A percentile compares a stretch with the other conserved stretches of the same genome.
These are phyloP conservation scores for Microctonus aethiopoides DNA, from an alignment of 2,888 invertebrate species.

Conservation along the genomic window DNA sequence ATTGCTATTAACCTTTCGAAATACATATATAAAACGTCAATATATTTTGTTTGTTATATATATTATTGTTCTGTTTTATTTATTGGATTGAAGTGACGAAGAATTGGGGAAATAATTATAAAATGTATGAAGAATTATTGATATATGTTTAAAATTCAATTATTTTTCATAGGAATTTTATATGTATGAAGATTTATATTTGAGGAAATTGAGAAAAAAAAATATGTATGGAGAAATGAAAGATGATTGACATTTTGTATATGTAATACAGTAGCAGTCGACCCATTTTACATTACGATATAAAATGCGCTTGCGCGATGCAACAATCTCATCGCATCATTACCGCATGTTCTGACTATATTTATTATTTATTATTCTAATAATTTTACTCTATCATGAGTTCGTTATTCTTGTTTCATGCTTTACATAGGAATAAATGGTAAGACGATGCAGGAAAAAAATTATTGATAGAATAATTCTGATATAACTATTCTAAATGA, in stretches of 20 bases:
- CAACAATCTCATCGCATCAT: constrained; percentile 9
- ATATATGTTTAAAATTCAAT: too few relatives aligned
- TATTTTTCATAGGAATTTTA: too few relatives aligned
- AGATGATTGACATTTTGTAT: not conserved
- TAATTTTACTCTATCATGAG: constrained; percentile 24
- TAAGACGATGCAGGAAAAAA: constrained; percentile 46
- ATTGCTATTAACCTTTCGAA: too few relatives aligned
- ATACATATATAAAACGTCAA: too few relatives aligned
- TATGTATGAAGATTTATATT: too few relatives aligned
- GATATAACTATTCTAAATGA: not conserved
- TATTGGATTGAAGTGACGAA: too few relatives aligned
- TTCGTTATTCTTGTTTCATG: constrained; percentile 56
- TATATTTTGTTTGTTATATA: too few relatives aligned
- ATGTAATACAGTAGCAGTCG: not conserved
- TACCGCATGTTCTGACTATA: constrained; percentile 3
- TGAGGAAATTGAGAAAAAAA: not conserved
- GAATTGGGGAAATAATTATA: too few relatives aligned
- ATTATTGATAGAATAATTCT: not conserved
- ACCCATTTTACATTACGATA: not conserved
- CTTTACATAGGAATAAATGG: constrained; percentile 64
- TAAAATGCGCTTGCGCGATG: constrained; percentile 7
- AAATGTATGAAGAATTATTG: too few relatives aligned
- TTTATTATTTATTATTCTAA: constrained; percentile 2
- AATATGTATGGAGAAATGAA: not conserved
- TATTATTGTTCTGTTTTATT: too few relatives aligned